phyloP scores from a whole-genome alignment of 2,113 vertebrate genomes.

The Penelope pileata region DNA sequence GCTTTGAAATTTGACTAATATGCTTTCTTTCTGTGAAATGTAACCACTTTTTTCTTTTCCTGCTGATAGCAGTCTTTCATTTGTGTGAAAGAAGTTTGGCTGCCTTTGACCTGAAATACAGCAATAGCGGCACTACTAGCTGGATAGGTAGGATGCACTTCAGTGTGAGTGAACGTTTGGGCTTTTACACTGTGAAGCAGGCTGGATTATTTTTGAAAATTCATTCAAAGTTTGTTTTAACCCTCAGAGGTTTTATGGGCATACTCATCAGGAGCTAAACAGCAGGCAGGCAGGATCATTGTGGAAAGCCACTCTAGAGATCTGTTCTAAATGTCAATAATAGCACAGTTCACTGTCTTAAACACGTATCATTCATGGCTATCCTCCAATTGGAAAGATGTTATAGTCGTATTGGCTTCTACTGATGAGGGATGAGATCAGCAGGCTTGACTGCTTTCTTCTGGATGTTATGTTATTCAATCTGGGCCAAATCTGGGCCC shows the following conservation, averaged over 20 bases:
- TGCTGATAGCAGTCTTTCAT: not conserved
- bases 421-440: not conserved
- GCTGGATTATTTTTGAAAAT: not conserved
- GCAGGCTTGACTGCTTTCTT: not conserved
- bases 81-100: not conserved
- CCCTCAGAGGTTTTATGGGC: fast-evolving
- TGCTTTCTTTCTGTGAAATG: not conserved
- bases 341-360: not conserved
- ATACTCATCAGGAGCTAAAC: not conserved
- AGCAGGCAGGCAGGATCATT: not conserved
- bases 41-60: not conserved
- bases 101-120: not conserved
- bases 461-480: not conserved
- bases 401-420: fast-evolving
- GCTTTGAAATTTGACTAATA: not conserved
- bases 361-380: not conserved
- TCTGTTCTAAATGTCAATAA: not conserved
- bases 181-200: not conserved
- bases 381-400: not conserved
- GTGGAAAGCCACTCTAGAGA: not conserved
- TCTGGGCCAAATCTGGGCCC: not conserved
- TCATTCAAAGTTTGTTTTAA: not conserved
- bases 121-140: not conserved
- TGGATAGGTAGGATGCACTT: not conserved
- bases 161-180: not conserved